Conservation (phyloP, 2,888 invertebrate species). For the Eristalis tenax region DNA sequence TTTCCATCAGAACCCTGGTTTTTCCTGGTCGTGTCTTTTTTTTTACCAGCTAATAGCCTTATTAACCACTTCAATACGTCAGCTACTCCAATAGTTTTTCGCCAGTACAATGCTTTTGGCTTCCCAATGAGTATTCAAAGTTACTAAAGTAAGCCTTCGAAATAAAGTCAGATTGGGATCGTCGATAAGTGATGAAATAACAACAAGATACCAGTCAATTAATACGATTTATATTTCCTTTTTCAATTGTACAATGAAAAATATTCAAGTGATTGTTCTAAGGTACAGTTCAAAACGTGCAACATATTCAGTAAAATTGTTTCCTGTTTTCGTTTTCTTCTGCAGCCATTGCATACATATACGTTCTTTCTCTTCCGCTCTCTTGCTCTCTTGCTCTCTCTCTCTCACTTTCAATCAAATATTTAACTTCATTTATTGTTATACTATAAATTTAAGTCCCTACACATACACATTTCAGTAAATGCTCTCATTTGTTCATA, state of each 20-base stretch:
- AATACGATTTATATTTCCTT: constrained; percentile 57
- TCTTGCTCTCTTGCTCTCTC: not conserved
- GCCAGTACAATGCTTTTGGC: no score
- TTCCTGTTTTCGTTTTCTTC: constrained; percentile 22
- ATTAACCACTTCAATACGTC: no score
- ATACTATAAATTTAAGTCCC: constrained; percentile 55
- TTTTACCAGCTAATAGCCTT: no score
- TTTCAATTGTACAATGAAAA: constrained; percentile 66
- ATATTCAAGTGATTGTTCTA: constrained; percentile 63
- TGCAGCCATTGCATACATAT: constrained; percentile 39
- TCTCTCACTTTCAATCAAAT: constrained; percentile 24
- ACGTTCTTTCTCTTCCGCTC: constrained; percentile 14
- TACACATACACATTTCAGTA: constrained; percentile 49
- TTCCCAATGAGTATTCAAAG: no score
- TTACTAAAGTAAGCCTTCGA: no score
- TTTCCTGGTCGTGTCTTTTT: no score
- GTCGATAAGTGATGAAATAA: not conserved
- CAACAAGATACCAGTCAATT: constrained; percentile 23
- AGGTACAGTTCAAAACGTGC: constrained; percentile 70
- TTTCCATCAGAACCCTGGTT: no score
- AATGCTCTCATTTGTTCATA: constrained; percentile 21
- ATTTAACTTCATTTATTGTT: constrained; percentile 30
- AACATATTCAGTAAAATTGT: constrained; percentile 36
- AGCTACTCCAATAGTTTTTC: no score
- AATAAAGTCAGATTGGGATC: no score